These are phyloP conservation scores for Leptopilina drosophilae DNA, from an alignment of 2,888 invertebrate species.

Conservation along the genomic window DNA sequence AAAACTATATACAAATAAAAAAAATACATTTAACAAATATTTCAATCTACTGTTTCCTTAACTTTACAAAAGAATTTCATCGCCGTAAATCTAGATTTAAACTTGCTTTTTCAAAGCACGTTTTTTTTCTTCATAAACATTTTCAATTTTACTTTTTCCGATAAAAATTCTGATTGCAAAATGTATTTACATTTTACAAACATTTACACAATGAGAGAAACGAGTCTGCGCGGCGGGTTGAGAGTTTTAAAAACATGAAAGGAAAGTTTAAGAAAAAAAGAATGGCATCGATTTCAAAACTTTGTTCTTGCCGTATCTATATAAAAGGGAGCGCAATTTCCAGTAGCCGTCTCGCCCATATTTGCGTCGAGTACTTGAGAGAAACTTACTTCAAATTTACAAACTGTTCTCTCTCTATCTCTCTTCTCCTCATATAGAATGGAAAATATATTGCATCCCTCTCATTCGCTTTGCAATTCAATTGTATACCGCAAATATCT, in stretches of 20 bases:
- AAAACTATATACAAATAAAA: no score
- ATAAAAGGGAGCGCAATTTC: slow-evolving; percentile 17
- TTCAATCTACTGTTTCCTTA: background rate
- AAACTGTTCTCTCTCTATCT: background rate
- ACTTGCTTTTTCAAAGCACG: background rate
- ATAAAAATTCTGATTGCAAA: slow-evolving; percentile 8
- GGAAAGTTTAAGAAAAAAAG: slow-evolving; percentile 27
- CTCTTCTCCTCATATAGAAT: background rate
- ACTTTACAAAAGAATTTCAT: background rate
- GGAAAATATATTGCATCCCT: slow-evolving; percentile 5
- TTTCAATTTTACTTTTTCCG: background rate
- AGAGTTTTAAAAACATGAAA: slow-evolving; percentile 4
- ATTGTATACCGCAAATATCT: slow-evolving; percentile 13
- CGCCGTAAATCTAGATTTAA: background rate
- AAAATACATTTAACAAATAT: background rate
- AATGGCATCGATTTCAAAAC: slow-evolving; percentile 33
- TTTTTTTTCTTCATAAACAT: background rate
- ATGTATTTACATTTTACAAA: slow-evolving; percentile 27
- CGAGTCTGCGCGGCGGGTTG: background rate
- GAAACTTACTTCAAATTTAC: slow-evolving; percentile 28
- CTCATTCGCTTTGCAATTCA: slow-evolving; percentile 44
- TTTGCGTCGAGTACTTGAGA: slow-evolving; percentile 24
- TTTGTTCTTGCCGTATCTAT: slow-evolving; percentile 20
- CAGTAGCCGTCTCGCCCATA: slow-evolving; percentile 22
- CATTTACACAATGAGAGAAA: slow-evolving; percentile 14